Conservation (phyloP, 35 echinoderm and acorn worm species). For the Ptychodera flava region DNA sequence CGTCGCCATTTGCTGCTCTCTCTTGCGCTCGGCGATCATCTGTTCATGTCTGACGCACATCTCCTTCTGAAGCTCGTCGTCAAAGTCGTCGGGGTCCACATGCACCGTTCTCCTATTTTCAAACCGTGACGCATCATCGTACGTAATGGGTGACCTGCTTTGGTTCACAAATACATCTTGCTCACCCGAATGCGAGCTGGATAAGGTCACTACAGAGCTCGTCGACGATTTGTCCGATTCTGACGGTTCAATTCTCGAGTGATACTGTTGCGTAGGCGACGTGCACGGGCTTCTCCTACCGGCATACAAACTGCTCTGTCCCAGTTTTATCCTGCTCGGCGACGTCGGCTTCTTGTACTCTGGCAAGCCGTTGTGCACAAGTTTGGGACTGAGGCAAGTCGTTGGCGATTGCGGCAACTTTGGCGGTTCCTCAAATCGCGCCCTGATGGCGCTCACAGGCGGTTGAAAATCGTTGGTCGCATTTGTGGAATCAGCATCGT, state of each 20-base stretch:
- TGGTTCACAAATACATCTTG: not conserved
- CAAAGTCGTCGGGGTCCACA: slow-evolving; percentile 88
- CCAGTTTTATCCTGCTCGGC: slow-evolving; percentile 76
- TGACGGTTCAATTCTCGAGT: not conserved
- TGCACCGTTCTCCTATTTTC: slow-evolving; percentile 55
- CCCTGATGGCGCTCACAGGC: slow-evolving; percentile 43
- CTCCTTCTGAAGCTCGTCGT: slow-evolving; percentile 72
- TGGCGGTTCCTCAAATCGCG: slow-evolving; percentile 67
- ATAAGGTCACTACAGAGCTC: not conserved
- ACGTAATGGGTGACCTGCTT: not conserved
- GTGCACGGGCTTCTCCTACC: slow-evolving; percentile 38
- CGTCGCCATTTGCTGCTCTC: slow-evolving; percentile 70
- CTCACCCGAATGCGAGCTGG: not conserved
- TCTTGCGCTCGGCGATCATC: slow-evolving; percentile 69
- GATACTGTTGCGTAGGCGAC: not conserved
- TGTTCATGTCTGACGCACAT: slow-evolving; percentile 73
- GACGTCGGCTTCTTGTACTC: slow-evolving; percentile 43
- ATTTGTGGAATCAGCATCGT: slow-evolving; percentile 41
- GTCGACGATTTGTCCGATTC: not conserved
- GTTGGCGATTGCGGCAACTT: slow-evolving; percentile 30
- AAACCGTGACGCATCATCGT: not conserved
- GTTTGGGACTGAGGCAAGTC: not conserved
- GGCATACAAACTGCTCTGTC: slow-evolving; percentile 92
- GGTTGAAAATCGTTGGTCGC: slow-evolving; percentile 62
- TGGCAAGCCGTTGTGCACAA: not conserved